phyloP scores from a whole-genome alignment of 2,888 invertebrate genomes.

The Ctenicera cuprea region DNA sequence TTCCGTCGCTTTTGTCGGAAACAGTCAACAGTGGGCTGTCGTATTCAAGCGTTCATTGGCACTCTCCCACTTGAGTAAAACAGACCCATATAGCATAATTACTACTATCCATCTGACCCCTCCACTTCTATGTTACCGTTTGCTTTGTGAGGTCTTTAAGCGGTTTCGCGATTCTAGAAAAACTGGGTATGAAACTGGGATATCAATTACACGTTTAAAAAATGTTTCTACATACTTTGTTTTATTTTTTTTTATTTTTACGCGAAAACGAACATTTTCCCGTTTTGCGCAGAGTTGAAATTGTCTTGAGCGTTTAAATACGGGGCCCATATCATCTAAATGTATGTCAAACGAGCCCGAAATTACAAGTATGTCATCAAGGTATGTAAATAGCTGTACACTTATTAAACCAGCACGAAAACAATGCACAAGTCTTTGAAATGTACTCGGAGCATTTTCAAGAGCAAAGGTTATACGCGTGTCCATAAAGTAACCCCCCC shows the following conservation, averaged over 20 bases:
- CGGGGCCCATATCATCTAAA: background rate
- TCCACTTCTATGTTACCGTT: background rate
- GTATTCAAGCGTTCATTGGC: too few relatives aligned
- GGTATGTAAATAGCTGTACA: background rate
- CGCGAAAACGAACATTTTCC: background rate
- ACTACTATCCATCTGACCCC: background rate
- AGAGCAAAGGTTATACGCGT: background rate
- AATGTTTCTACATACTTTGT: background rate
- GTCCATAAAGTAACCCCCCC: too few relatives aligned
- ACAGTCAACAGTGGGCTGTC: too few relatives aligned
- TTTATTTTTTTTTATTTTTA: too few relatives aligned
- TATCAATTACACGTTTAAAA: background rate
- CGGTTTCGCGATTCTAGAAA: background rate
- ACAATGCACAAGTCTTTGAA: background rate
- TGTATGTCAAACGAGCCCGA: background rate
- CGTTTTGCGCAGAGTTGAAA: background rate
- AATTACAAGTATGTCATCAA: background rate
- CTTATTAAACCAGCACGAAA: background rate
- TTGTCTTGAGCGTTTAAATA: background rate
- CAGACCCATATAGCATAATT: background rate
- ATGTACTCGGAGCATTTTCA: too few relatives aligned
- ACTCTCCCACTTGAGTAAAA: too few relatives aligned
- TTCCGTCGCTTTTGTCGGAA: too few relatives aligned
- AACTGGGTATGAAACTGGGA: background rate
- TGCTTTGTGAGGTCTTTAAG: background rate